Evolutionary conservation across 2,113 vertebrate species (phyloP), one percentile per base, ranked within the genome.

Genomic region (Gadus chalcogrammus): DNA sequence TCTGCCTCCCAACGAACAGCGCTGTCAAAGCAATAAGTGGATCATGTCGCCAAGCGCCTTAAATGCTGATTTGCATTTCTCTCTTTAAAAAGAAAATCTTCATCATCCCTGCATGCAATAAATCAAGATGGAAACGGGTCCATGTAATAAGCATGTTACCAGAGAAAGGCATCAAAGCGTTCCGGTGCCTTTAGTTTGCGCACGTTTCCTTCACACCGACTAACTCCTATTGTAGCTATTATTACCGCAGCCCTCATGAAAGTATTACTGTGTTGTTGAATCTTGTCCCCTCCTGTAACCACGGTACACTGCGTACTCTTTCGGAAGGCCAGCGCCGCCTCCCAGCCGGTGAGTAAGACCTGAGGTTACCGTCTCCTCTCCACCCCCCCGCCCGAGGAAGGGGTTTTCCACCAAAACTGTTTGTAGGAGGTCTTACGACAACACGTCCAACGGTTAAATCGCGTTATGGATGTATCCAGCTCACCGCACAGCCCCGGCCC

Each of bases 391-490:
- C 78, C 80, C 80, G 77, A 71, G 81, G 81, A 79, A 64, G 67
- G 83, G 87, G 89, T 81, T 69, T 88, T 90, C 89, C 82, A 78
- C 42, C 63, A 74, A 84, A 86, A 76, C 79, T 79, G 78, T 82
- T 76, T 61, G 67, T 79, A 75, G 83, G 81, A 85, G 84, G 83
- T 85, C 82, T 85, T 9, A 88, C 83, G 86, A 88, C 80, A 88
- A 85, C 77, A 84, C 64, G 79, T 77, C 77, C 83, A 83, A 86
- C 84, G 84, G 83, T 85, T 85, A 84, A 88, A 86, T 67, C 63
- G 76, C 85, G 82, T 81, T 88, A 79, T 82, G 82, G 82, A 85
- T 87, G 82, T 87, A 82, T 86, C 86, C 82, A 75, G 68, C 69
- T 64, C 75, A 83, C 78, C 70, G 76, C 77, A 72, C 70, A 79